phyloP scores from a whole-genome alignment of 2,888 invertebrate genomes.

The Eupithecia insigniata region DNA sequence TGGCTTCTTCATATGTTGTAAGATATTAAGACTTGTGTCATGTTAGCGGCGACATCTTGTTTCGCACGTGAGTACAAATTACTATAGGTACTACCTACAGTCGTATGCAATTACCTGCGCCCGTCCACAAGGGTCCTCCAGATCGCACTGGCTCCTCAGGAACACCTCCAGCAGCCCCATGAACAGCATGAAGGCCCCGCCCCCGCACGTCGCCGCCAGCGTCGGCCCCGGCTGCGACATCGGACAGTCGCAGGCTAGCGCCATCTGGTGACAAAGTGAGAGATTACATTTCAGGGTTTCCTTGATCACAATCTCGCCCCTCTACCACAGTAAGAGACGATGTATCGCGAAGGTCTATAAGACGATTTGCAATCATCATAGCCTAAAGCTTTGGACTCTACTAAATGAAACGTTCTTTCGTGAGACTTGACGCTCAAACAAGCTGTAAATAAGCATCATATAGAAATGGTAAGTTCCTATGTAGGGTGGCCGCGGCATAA shows the following conservation, averaged over 20 bases:
- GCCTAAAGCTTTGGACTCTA: no score
- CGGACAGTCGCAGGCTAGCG: slow-evolving; percentile 90
- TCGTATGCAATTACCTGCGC: slow-evolving; percentile 81
- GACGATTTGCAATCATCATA: not conserved
- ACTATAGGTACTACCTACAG: no score
- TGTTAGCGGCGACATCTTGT: no score
- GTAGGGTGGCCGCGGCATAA: no score
- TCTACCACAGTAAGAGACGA: not conserved
- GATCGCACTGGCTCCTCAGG: slow-evolving; percentile 92
- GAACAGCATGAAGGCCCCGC: slow-evolving; percentile 93
- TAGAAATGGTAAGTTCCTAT: no score
- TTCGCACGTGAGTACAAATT: no score
- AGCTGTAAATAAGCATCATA: no score
- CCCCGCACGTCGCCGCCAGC: slow-evolving; percentile 92
- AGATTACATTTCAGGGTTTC: not conserved
- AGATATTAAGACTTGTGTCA: no score
- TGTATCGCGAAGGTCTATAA: not conserved
- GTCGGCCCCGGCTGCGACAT: slow-evolving; percentile 93
- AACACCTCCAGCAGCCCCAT: slow-evolving; percentile 95
- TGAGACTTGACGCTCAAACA: no score
- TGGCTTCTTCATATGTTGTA: no score
- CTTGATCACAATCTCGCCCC: not conserved
- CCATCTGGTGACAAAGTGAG: slow-evolving; percentile 63
- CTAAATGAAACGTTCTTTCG: no score
- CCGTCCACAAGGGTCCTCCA: slow-evolving; percentile 93